Percentiles rank a stretch among this genome's conserved stretches.
Evolutionary conservation across 2,113 vertebrate genomes (phyloP).

Genomic region (Turnix velox): DNA sequence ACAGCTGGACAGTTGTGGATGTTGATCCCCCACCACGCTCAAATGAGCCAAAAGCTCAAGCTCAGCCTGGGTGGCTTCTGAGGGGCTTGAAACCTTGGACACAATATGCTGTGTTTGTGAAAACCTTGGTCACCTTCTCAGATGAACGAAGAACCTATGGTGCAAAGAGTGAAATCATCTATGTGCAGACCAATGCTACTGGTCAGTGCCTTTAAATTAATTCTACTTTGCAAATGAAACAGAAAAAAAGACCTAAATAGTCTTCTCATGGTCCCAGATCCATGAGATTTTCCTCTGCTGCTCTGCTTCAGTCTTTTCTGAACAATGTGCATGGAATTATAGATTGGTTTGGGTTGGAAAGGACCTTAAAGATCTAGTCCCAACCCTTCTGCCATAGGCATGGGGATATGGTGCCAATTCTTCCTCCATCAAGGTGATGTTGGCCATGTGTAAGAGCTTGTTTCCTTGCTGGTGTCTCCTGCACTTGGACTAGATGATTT

Average conservation of each 20-base stretch:
- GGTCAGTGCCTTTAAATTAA: constrained; percentile 72
- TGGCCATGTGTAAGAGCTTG: fast-evolving
- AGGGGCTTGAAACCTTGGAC: constrained; percentile 91
- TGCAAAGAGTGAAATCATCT: constrained; percentile 97
- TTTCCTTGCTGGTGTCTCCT: not conserved
- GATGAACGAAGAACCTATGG: constrained; percentile 89
- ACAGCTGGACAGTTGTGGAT: constrained; percentile 95
- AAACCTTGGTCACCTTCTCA: constrained; percentile 90
- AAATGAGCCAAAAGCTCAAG: constrained; percentile 73
- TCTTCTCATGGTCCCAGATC: fast-evolving
- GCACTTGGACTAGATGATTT: too few relatives aligned
- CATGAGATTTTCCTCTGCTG: not conserved
- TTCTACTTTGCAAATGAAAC: not conserved
- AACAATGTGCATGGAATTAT: too few relatives aligned
- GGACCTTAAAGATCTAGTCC: too few relatives aligned
- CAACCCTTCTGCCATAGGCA: too few relatives aligned
- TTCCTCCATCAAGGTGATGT: fast-evolving
- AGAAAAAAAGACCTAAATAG: fast-evolving
- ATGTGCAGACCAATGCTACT: constrained; percentile 88
- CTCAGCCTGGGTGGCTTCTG: constrained; percentile 83
- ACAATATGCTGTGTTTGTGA: constrained; percentile 95
- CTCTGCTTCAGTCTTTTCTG: not conserved
- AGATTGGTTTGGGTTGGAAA: too few relatives aligned
- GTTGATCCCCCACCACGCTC: constrained; percentile 84
- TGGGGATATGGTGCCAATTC: fast-evolving